A percentile compares a stretch with the other conserved stretches of the same genome.
Conservation (phyloP, 2,113 vertebrate genomes). For the Ctenodactylus gundi region DNA sequence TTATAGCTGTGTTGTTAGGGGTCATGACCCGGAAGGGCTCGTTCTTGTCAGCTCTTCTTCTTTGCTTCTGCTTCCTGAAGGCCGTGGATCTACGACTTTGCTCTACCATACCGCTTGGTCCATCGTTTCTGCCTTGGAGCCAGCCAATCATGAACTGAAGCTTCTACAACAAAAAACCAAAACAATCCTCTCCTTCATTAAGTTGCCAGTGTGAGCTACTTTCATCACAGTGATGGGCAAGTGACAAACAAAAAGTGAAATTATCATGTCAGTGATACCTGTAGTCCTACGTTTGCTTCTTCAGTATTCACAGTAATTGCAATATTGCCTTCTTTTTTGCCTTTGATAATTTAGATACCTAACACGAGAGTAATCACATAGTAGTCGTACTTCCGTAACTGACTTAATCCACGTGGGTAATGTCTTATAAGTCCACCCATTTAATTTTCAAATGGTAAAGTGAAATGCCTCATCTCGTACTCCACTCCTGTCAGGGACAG, state of each 20-base stretch:
- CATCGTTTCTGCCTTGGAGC: not conserved
- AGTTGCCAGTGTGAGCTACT: not conserved
- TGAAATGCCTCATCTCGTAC: not conserved
- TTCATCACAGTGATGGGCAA: not conserved
- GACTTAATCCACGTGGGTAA: not conserved
- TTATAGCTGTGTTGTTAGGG: too few relatives aligned
- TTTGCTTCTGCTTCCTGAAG: too few relatives aligned
- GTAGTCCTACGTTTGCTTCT: not conserved
- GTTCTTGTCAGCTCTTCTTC: too few relatives aligned
- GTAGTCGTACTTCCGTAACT: not conserved
- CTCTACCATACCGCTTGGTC: too few relatives aligned
- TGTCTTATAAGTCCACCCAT: not conserved
- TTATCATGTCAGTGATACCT: not conserved
- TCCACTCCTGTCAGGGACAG: not conserved
- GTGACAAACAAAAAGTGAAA: not conserved
- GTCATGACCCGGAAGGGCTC: too few relatives aligned
- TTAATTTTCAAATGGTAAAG: not conserved
- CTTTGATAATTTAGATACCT: not conserved
- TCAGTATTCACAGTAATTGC: not conserved
- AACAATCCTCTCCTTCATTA: not conserved
- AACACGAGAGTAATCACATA: not conserved
- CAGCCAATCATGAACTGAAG: not conserved
- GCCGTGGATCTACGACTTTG: too few relatives aligned
- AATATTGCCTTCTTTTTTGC: not conserved
- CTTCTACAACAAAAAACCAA: not conserved